These are phyloP conservation scores for Aplysia californica DNA, from an alignment of 1,140 invertebrate species.

Conservation along the genomic window DNA sequence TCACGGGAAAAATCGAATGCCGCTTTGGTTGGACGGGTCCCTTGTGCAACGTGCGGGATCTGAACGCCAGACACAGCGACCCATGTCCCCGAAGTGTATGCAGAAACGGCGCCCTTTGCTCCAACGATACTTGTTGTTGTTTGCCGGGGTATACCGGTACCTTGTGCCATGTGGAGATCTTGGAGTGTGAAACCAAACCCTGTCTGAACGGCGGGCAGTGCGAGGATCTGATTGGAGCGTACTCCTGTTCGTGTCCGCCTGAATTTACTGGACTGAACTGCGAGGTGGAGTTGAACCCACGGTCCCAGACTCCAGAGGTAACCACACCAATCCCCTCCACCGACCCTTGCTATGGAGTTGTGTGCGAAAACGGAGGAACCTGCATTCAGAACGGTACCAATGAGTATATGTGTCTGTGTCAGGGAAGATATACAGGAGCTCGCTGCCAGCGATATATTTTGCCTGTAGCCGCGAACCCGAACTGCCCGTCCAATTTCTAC, in stretches of 20 bases:
- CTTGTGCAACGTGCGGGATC: conserved; percentile 78
- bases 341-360: conserved; percentile 18
- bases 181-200: conserved; percentile 79
- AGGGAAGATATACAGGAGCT: conserved; percentile 25
- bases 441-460: conserved; percentile 20
- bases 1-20: conserved; percentile 84
- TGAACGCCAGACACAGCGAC: conserved; percentile 19
- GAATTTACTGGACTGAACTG: conserved; percentile 32
- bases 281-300: conserved; percentile 7
- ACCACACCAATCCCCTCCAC: neutral
- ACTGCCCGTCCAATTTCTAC: conserved; percentile 27
- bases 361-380: conserved; percentile 29
- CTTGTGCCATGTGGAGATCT: conserved; percentile 50
- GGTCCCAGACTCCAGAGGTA: neutral
- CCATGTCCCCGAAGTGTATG: conserved; percentile 37
- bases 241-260: conserved; percentile 29
- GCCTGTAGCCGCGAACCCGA: neutral
- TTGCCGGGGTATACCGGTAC: conserved; percentile 37
- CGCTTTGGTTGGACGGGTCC: conserved; percentile 90
- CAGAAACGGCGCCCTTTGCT: conserved; percentile 33
- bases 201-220: conserved; percentile 82
- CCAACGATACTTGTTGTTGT: conserved; percentile 39
- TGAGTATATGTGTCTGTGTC: conserved; percentile 31
- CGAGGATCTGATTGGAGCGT: conserved; percentile 75
- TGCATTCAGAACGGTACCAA: conserved; percentile 15